A percentile compares a stretch with the other conserved stretches of the same genome.
These are phyloP conservation scores for Embidobia sp. DNA, from an alignment of 2,888 invertebrate species.

Conservation along the genomic window DNA sequence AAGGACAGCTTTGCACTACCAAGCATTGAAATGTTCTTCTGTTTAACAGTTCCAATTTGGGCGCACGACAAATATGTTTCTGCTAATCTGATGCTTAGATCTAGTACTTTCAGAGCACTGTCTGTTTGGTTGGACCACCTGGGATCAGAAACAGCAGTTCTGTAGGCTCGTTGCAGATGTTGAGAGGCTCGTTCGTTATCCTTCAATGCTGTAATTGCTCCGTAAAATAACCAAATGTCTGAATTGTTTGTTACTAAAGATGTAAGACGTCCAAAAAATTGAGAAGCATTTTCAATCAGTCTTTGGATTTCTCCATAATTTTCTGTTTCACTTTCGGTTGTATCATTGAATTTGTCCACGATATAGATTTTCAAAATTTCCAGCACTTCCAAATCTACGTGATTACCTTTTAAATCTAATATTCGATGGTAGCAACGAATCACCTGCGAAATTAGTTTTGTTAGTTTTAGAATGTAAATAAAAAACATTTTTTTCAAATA, in stretches of 20 bases:
- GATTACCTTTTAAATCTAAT: conserved; percentile 91
- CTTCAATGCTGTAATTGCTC: conserved; percentile 84
- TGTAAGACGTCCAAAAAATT: conserved; percentile 89
- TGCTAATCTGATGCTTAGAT: conserved; percentile 84
- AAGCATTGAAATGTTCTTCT: conserved; percentile 74
- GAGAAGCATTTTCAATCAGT: conserved; percentile 83
- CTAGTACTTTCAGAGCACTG: conserved; percentile 84
- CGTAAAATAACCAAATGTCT: conserved; percentile 91
- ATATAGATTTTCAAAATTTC: conserved; percentile 88
- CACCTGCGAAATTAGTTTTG: conserved; percentile 80
- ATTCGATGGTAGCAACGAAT: conserved; percentile 92
- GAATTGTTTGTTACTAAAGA: conserved; percentile 87
- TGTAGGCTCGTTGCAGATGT: conserved; percentile 89
- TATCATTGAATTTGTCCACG: conserved; percentile 82
- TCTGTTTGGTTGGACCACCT: conserved; percentile 85
- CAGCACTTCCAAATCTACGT: conserved; percentile 89
- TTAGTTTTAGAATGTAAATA: no score
- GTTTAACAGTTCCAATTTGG: conserved; percentile 81
- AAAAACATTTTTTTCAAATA: no score
- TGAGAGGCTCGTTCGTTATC: conserved; percentile 83
- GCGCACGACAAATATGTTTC: conserved; percentile 84
- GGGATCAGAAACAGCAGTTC: conserved; percentile 86
- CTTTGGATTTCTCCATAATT: conserved; percentile 76
- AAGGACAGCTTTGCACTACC: conserved; percentile 77
- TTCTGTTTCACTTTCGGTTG: conserved; percentile 82